Base-by-base conservation (phyloP, 2,888 invertebrate species). In the Ophonus ardosiacus region DNA sequence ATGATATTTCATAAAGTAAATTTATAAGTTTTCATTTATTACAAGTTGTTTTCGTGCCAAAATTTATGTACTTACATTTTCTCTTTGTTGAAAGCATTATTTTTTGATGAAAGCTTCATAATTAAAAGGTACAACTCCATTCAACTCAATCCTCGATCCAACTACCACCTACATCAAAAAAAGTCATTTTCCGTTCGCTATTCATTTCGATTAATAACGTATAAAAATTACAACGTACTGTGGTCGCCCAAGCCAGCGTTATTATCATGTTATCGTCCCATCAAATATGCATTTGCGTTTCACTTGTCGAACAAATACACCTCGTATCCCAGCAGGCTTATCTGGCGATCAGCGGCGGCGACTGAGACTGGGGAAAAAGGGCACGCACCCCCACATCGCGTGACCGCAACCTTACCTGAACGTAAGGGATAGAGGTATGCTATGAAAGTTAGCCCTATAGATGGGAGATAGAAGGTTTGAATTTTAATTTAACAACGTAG, bases 251-350 rank as follows among this genome's bases (percentile, higher is more conserved):
- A 56, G 57, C 74, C 17, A 74, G n/a, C 61, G 76, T 83, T 83
- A 74, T 83, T 83, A 83, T 83, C 83, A 83, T 57, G 59, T 83
- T 83, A 74, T 83, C 83, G 83, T 59, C 83, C 74, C 83, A 83
- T 83, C 83, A 83, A 83, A 83, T 74, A 83, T 83, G 83, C 76
- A 83, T 83, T 83, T 68, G 59, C 71, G 74, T 83, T 68, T 74
- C 43, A 61, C 63, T 81, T 81, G 61, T 79, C 79, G 61, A 40
- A 57, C 79, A 79, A 59, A 79, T n/a, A 56, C 78, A 78, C 51
- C 40, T 76, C 76, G 43, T 18, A 61, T 21, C 59, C 31, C 61
- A 57, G 18, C 80, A 51, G 31, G 43, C 61, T 80, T 63, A 81
- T 81, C 61, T 24, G 15, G 43, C 40, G 31, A 68, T 68, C 68